Percentiles rank a stretch among this genome's conserved stretches.
Conservation (phyloP, 2,888 invertebrate species). For the Loripinus fragilis region DNA sequence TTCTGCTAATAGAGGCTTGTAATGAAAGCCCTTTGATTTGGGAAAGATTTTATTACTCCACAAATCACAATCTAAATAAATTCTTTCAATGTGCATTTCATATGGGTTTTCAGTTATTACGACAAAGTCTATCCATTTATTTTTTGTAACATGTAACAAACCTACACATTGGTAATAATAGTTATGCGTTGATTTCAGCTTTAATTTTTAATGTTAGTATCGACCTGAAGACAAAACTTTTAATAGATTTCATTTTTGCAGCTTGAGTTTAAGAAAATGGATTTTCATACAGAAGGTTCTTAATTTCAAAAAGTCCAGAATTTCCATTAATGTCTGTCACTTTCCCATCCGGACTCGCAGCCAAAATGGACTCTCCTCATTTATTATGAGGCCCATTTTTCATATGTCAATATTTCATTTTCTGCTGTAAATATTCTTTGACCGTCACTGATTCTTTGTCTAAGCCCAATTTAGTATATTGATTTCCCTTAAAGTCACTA, state of each 20-base stretch:
- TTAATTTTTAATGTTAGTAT: too few species aligned
- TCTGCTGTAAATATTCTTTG: background rate
- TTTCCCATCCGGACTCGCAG: background rate
- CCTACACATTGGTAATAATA: too few species aligned
- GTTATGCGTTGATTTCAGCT: too few species aligned
- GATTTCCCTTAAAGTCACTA: too few species aligned
- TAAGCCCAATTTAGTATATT: slow-evolving; percentile 12
- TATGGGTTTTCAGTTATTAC: background rate
- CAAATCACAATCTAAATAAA: background rate
- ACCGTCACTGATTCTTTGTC: slow-evolving; percentile 12
- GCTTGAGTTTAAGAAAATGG: background rate
- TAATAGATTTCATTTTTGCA: background rate
- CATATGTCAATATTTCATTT: too few species aligned
- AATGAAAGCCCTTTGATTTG: background rate
- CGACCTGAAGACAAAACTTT: background rate
- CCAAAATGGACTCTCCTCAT: background rate
- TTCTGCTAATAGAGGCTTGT: background rate
- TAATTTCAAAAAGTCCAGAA: background rate
- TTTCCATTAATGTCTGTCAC: background rate
- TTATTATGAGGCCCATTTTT: background rate
- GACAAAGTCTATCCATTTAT: slow-evolving; percentile 4
- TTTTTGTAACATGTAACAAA: too few species aligned
- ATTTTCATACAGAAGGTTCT: background rate
- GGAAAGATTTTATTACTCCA: background rate
- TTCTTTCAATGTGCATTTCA: slow-evolving; percentile 3